Conservation (phyloP, 2,113 vertebrate species). For the Amphiprion ocellaris region DNA sequence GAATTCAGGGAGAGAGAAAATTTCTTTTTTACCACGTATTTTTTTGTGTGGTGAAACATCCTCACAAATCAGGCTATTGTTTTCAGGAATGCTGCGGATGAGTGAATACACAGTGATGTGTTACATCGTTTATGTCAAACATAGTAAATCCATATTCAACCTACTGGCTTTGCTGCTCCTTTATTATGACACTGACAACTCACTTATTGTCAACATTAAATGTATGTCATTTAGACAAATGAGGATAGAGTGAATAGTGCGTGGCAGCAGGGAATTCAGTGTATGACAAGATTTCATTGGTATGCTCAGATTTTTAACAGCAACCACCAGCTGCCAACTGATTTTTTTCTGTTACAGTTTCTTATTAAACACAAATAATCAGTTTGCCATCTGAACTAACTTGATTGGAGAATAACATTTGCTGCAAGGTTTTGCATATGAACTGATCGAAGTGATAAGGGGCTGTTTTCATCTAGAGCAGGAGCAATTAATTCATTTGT, state of each 20-base stretch:
- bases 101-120: slow-evolving; percentile 14
- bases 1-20: slow-evolving; percentile 40
- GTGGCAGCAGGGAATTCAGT: neutral
- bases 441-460: too few species aligned
- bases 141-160: slow-evolving; percentile 25
- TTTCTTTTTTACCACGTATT: slow-evolving; percentile 34
- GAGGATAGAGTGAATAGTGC: neutral
- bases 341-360: neutral
- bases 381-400: neutral
- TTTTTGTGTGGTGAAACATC: slow-evolving; percentile 50
- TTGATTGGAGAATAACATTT: neutral
- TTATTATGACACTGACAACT: slow-evolving; percentile 29
- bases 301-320: slow-evolving; percentile 5
- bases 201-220: slow-evolving; percentile 20
- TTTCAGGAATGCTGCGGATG: slow-evolving; percentile 26
- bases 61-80: slow-evolving; percentile 51
- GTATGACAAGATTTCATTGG: neutral
- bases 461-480: too few species aligned
- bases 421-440: neutral
- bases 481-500: too few species aligned
- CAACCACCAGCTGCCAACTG: neutral
- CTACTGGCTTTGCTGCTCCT: slow-evolving; percentile 5
- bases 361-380: neutral
- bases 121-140: slow-evolving; percentile 40
- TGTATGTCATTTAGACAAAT: slow-evolving; percentile 7